Percentiles rank a stretch among this genome's conserved stretches.
These are phyloP conservation scores for Manis crassicaudata DNA, from an alignment of 2,797 vertebrate genomes.

Conservation along the genomic window DNA sequence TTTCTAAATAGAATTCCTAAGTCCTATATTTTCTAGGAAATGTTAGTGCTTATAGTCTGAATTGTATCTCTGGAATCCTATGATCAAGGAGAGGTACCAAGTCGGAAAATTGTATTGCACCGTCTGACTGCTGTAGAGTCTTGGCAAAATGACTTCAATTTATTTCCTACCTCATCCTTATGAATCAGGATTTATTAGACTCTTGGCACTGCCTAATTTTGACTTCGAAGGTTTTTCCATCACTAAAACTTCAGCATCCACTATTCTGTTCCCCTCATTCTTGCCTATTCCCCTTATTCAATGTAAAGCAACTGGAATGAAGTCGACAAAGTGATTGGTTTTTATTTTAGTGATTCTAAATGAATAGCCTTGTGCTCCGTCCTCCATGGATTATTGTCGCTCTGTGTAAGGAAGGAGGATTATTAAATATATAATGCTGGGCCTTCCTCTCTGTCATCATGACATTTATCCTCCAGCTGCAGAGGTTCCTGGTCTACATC, in stretches of 20 bases:
- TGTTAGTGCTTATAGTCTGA: background rate
- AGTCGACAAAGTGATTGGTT: background rate
- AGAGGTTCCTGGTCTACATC: background rate
- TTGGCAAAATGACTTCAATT: background rate
- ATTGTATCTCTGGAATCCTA: background rate
- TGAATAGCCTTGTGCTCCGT: background rate
- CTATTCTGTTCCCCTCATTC: background rate
- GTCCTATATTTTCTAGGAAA: background rate
- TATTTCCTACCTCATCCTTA: background rate
- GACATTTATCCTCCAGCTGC: background rate
- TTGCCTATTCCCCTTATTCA: background rate
- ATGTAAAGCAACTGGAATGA: background rate
- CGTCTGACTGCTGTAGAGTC: background rate
- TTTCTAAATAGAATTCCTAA: constrained; percentile 41
- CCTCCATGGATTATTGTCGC: background rate
- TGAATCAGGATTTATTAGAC: background rate
- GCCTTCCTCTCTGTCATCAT: background rate
- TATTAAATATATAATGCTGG: background rate
- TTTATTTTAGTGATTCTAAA: background rate
- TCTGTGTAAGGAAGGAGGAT: background rate
- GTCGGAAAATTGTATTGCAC: background rate
- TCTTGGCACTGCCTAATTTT: background rate
- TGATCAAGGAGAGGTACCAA: background rate
- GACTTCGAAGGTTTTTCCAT: background rate
- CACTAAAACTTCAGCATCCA: background rate